Evolutionary conservation across 2,113 vertebrate species (phyloP).

Genomic region (Boulengeromyrus knoepffleri): DNA sequence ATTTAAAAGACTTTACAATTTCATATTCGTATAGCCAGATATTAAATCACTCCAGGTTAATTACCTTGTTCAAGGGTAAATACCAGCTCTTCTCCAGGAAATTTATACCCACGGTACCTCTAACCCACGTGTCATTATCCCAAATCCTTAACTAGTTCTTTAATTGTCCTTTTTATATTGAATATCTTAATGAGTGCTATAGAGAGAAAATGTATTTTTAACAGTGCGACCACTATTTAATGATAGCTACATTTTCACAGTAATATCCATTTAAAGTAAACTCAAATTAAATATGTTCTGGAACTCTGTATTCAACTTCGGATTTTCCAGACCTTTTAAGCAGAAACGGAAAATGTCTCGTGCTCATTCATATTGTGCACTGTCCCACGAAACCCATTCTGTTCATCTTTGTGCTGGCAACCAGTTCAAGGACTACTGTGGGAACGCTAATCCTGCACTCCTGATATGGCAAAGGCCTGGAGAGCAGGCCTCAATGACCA

Average conservation of each 20-base stretch:
- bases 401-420: not conserved
- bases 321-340: not conserved
- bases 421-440: not conserved
- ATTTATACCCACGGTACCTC: not conserved
- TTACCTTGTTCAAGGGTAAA: not conserved
- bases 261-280: not conserved
- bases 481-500: not conserved
- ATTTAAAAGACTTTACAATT: not conserved
- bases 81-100: not conserved
- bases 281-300: not conserved
- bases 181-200: not conserved
- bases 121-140: not conserved
- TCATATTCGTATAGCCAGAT: not conserved
- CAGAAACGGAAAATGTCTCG: not conserved
- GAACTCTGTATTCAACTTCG: not conserved
- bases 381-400: not conserved
- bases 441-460: not conserved
- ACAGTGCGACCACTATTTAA: not conserved
- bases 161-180: not conserved
- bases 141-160: not conserved
- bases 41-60: not conserved
- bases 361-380: not conserved
- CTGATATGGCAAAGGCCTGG: not conserved
- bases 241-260: not conserved
- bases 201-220: not conserved